phyloP scores from a whole-genome alignment of 2,113 vertebrate species.

The Cygnus atratus region DNA sequence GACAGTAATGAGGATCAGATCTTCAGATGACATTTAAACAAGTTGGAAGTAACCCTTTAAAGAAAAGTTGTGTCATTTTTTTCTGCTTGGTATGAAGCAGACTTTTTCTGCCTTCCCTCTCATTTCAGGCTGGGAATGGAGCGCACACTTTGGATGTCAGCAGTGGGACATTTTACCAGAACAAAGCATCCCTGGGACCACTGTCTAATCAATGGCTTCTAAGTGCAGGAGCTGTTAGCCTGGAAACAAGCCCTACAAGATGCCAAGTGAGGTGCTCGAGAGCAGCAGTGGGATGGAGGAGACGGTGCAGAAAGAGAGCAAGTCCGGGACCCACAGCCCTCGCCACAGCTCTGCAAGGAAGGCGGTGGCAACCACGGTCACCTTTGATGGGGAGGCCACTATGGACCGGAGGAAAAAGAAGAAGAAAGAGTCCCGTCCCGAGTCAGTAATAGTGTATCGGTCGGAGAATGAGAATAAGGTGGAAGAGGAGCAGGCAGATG shows the following conservation, averaged over 20 bases:
- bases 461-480: slow-evolving; percentile 85
- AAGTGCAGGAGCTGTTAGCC: not conserved
- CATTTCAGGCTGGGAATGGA: slow-evolving; percentile 51
- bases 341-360: slow-evolving; percentile 63
- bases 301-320: slow-evolving; percentile 24
- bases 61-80: not conserved
- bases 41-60: not conserved
- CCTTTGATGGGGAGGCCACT: slow-evolving; percentile 83
- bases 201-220: slow-evolving; percentile 16
- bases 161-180: not conserved
- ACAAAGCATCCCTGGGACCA: not conserved
- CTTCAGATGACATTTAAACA: not conserved
- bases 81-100: not conserved
- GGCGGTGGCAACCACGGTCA: slow-evolving; percentile 71
- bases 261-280: slow-evolving; percentile 56
- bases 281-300: slow-evolving; percentile 66
- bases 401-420: slow-evolving; percentile 82
- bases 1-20: not conserved
- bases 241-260: slow-evolving; percentile 20
- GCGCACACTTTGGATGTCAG: not conserved
- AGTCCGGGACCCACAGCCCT: slow-evolving; percentile 66
- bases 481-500: slow-evolving; percentile 82
- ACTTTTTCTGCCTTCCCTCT: slow-evolving; percentile 31
- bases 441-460: slow-evolving; percentile 94
- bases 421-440: slow-evolving; percentile 88